phyloP scores from a whole-genome alignment of 2,797 vertebrate species.

The Fratercula arctica region DNA sequence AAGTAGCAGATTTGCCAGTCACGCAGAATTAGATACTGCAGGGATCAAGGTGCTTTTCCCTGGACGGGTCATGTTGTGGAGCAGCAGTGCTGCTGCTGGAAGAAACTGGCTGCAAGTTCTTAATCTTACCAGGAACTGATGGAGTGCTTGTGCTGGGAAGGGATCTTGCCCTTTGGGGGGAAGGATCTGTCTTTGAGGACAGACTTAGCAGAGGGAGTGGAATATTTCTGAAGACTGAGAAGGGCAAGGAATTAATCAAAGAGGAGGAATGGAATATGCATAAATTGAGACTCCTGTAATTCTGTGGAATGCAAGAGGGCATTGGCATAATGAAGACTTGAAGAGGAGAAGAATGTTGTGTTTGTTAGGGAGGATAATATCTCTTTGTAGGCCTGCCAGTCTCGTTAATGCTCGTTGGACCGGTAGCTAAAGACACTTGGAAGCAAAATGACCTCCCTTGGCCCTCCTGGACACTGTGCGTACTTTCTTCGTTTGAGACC shows the following conservation, averaged over 20 bases:
- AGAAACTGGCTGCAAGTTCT: neutral
- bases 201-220: neutral
- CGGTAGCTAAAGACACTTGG: neutral
- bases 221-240: neutral
- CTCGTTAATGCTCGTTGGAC: neutral
- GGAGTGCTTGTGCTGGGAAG: neutral
- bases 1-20: fast-evolving
- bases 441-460: neutral
- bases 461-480: neutral
- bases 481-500: neutral
- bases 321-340: neutral
- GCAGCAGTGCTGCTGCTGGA: neutral
- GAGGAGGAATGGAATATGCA: neutral
- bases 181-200: neutral
- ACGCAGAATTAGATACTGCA: fast-evolving
- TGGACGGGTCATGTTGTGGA: fast-evolving
- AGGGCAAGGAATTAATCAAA: neutral
- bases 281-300: neutral
- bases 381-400: neutral
- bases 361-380: neutral
- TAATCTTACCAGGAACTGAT: fast-evolving
- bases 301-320: neutral
- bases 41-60: neutral
- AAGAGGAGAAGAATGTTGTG: neutral
- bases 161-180: neutral